These are phyloP conservation scores for Phorcus lineatus DNA, from an alignment of 2,888 invertebrate species.

Conservation along the genomic window DNA sequence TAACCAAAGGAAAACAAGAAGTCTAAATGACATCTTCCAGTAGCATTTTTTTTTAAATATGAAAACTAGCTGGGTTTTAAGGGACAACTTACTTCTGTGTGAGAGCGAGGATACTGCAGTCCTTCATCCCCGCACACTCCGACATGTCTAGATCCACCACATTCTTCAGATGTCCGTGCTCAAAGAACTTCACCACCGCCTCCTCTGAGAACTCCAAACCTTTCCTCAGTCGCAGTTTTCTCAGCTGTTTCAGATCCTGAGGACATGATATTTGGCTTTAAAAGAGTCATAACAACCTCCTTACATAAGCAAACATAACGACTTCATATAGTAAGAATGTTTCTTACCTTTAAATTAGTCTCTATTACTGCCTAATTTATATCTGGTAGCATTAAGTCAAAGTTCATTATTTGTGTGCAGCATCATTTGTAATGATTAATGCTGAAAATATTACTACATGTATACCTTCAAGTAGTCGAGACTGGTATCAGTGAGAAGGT, in stretches of 20 bases:
- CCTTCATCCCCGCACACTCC: slow-evolving; percentile 35
- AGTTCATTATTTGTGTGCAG: no score
- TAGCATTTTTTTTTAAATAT: background rate
- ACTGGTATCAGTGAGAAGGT: slow-evolving; percentile 53
- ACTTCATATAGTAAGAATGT: no score
- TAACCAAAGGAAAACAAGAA: background rate
- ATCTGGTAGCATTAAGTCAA: no score
- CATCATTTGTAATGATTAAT: no score
- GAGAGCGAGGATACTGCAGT: slow-evolving; percentile 39
- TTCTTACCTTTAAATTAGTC: no score
- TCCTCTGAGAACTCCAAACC: slow-evolving; percentile 47
- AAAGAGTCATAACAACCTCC: no score
- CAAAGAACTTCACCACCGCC: slow-evolving; percentile 47
- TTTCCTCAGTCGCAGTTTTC: slow-evolving; percentile 50
- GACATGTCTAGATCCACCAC: slow-evolving; percentile 48
- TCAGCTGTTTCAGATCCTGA: slow-evolving; percentile 37
- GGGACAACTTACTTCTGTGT: slow-evolving; percentile 49
- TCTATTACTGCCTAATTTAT: no score
- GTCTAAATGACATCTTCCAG: background rate
- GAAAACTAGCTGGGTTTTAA: background rate
- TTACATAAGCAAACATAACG: no score
- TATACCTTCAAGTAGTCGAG: slow-evolving; percentile 45
- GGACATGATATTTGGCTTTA: background rate
- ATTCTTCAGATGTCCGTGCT: slow-evolving; percentile 50
- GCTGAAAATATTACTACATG: no score